Percentiles rank a stretch among this genome's conserved stretches.
Conservation (phyloP, 2,113 vertebrate species). For the Turnix velox region DNA sequence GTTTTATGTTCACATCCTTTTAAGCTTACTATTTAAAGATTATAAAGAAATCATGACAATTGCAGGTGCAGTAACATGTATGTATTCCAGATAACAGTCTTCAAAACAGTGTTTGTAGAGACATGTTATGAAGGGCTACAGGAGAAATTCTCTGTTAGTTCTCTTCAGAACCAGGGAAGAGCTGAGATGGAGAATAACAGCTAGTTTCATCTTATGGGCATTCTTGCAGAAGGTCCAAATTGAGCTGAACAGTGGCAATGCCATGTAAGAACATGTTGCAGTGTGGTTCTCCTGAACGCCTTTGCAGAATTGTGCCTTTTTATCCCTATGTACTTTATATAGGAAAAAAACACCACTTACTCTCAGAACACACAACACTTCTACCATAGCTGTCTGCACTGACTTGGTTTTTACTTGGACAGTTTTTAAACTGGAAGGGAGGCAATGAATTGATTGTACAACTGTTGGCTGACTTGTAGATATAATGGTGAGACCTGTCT, state of each 20-base stretch:
- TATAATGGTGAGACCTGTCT: neutral
- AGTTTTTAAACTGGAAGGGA: neutral
- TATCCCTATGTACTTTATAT: neutral
- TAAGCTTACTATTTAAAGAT: neutral
- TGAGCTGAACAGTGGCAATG: neutral
- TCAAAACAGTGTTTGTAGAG: neutral
- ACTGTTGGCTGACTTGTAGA: neutral
- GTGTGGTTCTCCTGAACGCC: neutral
- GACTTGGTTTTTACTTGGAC: neutral
- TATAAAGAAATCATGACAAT: neutral
- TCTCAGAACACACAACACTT: neutral
- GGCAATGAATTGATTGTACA: neutral
- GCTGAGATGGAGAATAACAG: neutral
- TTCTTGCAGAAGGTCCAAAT: neutral
- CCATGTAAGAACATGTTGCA: neutral
- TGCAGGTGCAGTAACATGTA: neutral
- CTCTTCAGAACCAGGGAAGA: neutral
- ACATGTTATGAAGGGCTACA: neutral
- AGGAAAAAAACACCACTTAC: neutral
- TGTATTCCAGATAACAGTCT: neutral
- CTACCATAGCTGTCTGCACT: neutral
- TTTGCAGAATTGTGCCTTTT: neutral
- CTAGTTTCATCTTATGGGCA: neutral
- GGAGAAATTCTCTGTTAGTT: neutral
- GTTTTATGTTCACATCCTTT: neutral